A percentile compares a stretch with the other conserved stretches of the same genome.
Evolutionary conservation across 2,797 vertebrate genomes (phyloP).

Genomic region (Lophius americanus): DNA sequence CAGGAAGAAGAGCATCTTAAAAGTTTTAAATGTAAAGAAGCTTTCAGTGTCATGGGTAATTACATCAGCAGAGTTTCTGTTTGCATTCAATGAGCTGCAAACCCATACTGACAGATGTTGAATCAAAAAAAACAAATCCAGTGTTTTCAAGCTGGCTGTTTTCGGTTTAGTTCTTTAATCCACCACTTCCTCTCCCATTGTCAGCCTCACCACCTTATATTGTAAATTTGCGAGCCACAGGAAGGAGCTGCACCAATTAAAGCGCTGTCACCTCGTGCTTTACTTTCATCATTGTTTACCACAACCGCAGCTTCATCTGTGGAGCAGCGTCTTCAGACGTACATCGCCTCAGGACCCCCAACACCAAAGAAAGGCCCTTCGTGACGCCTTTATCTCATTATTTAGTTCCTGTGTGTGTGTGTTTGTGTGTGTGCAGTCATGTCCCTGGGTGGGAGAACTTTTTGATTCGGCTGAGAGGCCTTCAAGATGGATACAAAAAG

Average conservation of each 20-base stretch:
- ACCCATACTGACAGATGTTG: slow-evolving; percentile 17
- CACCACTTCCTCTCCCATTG: slow-evolving; percentile 14
- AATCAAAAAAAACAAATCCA: neutral
- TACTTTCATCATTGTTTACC: slow-evolving; percentile 58
- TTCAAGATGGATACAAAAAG: slow-evolving; percentile 2
- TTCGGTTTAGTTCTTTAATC: slow-evolving; percentile 16
- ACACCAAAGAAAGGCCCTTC: slow-evolving; percentile 2
- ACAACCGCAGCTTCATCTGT: slow-evolving; percentile 37
- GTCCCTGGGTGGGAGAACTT: neutral
- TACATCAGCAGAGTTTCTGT: neutral
- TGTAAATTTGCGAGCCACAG: slow-evolving; percentile 13
- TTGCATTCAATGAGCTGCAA: slow-evolving; percentile 4
- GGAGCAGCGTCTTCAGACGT: slow-evolving; percentile 13
- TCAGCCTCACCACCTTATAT: slow-evolving; percentile 14
- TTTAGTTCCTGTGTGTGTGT: neutral
- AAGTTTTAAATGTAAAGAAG: neutral
- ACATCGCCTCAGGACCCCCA: slow-evolving; percentile 41
- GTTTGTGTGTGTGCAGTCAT: neutral
- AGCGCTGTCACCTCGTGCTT: slow-evolving; percentile 23
- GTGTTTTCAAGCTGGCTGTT: slow-evolving; percentile 28
- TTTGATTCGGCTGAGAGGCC: slow-evolving; percentile 20
- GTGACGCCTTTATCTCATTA: slow-evolving; percentile 20
- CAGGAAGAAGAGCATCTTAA: neutral
- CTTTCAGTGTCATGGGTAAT: neutral
- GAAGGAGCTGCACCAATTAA: slow-evolving; percentile 27